Percentiles rank a stretch among this genome's conserved stretches.
phyloP scores from a whole-genome alignment of 2,113 vertebrate species.

The Centropus unirufus region DNA sequence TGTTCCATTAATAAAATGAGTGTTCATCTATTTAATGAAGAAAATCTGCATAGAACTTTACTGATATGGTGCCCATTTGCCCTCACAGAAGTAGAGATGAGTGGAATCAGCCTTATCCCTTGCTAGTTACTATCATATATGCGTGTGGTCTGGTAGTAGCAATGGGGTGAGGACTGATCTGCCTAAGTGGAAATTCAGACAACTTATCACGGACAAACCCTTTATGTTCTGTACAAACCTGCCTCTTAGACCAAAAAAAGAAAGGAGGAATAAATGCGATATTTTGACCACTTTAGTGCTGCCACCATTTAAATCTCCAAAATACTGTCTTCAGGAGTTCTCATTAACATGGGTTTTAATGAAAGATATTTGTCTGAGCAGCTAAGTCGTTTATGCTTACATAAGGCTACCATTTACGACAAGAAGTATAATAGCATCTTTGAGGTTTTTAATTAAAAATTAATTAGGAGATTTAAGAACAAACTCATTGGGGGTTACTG shows the following conservation, averaged over 20 bases:
- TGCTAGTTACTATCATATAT: neutral
- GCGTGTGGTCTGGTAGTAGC: neutral
- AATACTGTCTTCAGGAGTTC: neutral
- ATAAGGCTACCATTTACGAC: conserved; percentile 70
- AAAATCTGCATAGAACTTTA: neutral
- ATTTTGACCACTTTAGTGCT: conserved; percentile 1
- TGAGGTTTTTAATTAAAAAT: conserved; percentile 86
- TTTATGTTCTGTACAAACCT: neutral
- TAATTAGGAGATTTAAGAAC: conserved; percentile 84
- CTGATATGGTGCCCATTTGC: neutral
- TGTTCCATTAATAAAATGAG: neutral
- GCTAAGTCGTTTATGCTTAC: conserved; percentile 33
- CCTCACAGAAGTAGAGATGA: neutral
- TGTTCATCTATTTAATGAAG: neutral
- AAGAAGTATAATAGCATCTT: conserved; percentile 77
- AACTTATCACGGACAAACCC: neutral
- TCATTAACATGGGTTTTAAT: conserved; percentile 54
- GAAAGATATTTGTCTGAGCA: conserved; percentile 63
- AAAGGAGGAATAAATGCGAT: neutral
- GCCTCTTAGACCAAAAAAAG: neutral
- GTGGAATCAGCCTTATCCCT: neutral
- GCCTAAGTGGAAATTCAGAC: neutral
- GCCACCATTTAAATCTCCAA: neutral
- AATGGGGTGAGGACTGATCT: neutral
- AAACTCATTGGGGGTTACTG: conserved; percentile 80